Evolutionary conservation across 2,888 invertebrate species (phyloP).

Genomic region (Trachelus iudaicus): DNA sequence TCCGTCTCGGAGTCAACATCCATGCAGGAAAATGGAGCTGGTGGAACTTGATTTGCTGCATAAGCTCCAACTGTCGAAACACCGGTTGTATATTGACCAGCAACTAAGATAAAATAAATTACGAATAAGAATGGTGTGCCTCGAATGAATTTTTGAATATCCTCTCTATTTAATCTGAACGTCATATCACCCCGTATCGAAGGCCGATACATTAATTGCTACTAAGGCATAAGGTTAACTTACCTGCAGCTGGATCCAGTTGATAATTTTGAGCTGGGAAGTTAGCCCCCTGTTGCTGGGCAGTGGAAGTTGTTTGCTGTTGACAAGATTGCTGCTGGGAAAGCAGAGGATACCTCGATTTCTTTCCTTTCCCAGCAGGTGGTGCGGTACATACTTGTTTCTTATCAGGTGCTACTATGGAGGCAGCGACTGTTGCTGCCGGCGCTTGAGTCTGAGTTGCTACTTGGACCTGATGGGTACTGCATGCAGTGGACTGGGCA

Average conservation of each 20-base stretch:
- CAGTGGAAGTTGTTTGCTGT: slow-evolving; percentile 33
- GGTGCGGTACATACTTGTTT: slow-evolving; percentile 57
- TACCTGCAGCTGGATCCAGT: slow-evolving; percentile 68
- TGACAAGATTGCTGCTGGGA: slow-evolving; percentile 50
- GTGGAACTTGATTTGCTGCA: slow-evolving; percentile 59
- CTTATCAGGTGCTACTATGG: slow-evolving; percentile 54
- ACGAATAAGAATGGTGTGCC: not conserved
- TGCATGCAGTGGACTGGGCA: slow-evolving; percentile 47
- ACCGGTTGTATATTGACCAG: slow-evolving; percentile 50
- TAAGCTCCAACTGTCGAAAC: slow-evolving; percentile 42
- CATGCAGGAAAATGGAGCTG: slow-evolving; percentile 78
- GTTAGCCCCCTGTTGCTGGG: slow-evolving; percentile 50
- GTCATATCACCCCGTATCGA: not conserved
- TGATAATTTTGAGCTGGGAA: slow-evolving; percentile 67
- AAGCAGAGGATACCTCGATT: slow-evolving; percentile 60
- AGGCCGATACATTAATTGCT: not conserved
- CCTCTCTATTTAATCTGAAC: not conserved
- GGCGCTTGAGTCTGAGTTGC: slow-evolving; percentile 73
- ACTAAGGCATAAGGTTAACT: not conserved
- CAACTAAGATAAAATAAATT: slow-evolving; percentile 28
- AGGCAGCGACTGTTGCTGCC: slow-evolving; percentile 47
- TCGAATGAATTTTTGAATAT: not conserved
- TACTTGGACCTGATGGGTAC: slow-evolving; percentile 71
- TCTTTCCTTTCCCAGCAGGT: slow-evolving; percentile 60
- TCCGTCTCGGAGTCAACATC: slow-evolving; percentile 99